phyloP scores from a whole-genome alignment of 2,888 invertebrate genomes.

The Andricus curvator region DNA sequence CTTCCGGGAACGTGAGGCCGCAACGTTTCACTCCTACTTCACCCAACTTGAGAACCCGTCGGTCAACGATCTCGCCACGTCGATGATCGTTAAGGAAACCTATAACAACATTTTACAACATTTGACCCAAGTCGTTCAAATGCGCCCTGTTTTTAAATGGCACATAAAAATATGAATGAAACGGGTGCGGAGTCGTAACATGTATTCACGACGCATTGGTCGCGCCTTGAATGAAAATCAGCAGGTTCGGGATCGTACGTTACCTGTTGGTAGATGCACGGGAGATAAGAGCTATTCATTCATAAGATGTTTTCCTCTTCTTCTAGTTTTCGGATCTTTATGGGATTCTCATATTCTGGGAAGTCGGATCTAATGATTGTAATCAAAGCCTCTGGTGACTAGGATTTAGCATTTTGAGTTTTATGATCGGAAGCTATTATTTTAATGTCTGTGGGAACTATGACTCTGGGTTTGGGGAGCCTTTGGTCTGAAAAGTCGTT shows the following conservation, averaged over 20 bases:
- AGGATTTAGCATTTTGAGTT: not conserved
- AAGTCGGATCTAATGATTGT: conserved; percentile 4
- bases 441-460: not conserved
- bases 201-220: not conserved
- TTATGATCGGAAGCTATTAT: conserved; percentile 2
- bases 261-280: not conserved
- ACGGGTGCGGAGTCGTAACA: not conserved
- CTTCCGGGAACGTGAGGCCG: conserved; percentile 76
- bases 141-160: not conserved
- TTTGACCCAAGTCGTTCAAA: not conserved
- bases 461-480: not conserved
- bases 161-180: conserved; percentile 16
- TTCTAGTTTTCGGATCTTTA: not conserved
- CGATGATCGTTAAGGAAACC: conserved; percentile 7
- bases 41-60: conserved; percentile 52
- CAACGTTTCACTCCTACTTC: conserved; percentile 54
- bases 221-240: conserved; percentile 22
- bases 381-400: not conserved
- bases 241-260: not conserved
- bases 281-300: conserved; percentile 29
- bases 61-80: conserved; percentile 47
- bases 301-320: not conserved
- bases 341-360: conserved; percentile 34
- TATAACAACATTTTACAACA: not conserved
- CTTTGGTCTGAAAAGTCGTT: not conserved